Evolutionary conservation across 2,113 vertebrate genomes (phyloP).

Genomic region (Pangasianodon hypophthalmus): DNA sequence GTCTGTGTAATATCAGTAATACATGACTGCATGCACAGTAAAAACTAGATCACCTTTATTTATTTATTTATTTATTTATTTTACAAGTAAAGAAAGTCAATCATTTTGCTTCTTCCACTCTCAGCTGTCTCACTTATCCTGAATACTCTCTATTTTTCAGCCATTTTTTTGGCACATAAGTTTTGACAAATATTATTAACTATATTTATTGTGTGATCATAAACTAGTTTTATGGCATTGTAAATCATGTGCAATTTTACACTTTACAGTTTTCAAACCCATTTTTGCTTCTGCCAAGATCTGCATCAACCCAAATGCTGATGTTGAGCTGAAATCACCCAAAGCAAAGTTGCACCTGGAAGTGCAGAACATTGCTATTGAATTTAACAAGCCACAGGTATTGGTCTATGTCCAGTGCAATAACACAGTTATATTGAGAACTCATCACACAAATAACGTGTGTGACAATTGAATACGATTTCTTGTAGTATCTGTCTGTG

Average conservation of each 20-base stretch:
- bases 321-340: constrained; percentile 84
- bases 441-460: not conserved
- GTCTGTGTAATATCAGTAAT: not conserved
- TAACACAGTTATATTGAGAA: not conserved
- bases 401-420: not conserved
- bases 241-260: not conserved
- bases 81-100: too few relatives aligned
- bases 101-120: not conserved
- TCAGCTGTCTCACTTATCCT: not conserved
- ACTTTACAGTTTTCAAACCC: constrained; percentile 86
- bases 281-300: constrained; percentile 92
- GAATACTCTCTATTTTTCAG: not conserved
- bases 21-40: not conserved
- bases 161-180: not conserved
- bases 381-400: constrained; percentile 91
- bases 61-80: too few relatives aligned
- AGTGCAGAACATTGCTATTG: constrained; percentile 90
- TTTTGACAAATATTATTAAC: not conserved
- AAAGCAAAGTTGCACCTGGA: constrained; percentile 86
- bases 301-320: constrained; percentile 87
- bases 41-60: too few relatives aligned
- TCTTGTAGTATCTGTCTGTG: constrained; percentile 88
- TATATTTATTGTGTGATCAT: not conserved
- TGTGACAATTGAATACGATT: constrained; percentile 18
- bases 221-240: constrained; percentile 28